Evolutionary conservation across 30 jellyfish, hydroid and myxozoan genomes (phyloP).

Genomic region (Pelagia noctiluca): DNA sequence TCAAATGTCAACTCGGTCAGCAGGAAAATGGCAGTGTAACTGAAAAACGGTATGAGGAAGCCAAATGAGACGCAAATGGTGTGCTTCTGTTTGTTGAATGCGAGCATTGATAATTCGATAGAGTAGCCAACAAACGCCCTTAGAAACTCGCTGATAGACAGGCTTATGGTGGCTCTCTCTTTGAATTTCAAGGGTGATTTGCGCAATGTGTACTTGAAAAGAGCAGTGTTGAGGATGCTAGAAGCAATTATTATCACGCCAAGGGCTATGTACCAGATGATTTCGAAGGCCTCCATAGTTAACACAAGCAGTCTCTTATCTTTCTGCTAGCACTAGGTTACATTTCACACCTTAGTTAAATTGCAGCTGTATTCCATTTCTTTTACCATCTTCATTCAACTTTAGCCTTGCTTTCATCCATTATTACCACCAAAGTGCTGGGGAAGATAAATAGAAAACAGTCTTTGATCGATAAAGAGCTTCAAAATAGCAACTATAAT

Average conservation of each 20-base stretch:
- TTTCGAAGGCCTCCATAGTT: not conserved
- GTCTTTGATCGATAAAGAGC: too few species aligned
- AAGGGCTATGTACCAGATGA: not conserved
- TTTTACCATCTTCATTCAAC: too few species aligned
- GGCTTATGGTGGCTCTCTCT: slow-evolving; percentile 27
- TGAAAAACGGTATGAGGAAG: slow-evolving; percentile 22
- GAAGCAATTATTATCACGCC: not conserved
- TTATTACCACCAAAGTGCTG: too few species aligned
- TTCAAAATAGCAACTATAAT: too few species aligned
- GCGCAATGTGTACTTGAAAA: not conserved
- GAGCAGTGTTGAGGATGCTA: slow-evolving; percentile 11
- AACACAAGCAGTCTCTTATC: too few species aligned
- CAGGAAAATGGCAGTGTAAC: slow-evolving; percentile 63
- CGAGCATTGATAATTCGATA: slow-evolving; percentile 31
- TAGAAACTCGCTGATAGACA: slow-evolving; percentile 52
- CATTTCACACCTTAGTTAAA: too few species aligned
- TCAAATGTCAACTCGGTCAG: slow-evolving; percentile 35
- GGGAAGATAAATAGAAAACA: too few species aligned
- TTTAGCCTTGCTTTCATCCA: too few species aligned
- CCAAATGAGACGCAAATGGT: slow-evolving; percentile 36
- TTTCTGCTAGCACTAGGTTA: too few species aligned
- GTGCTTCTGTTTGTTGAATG: not conserved
- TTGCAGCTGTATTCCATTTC: too few species aligned
- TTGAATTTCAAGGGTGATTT: slow-evolving; percentile 8
- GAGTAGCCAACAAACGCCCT: slow-evolving; percentile 54